Conservation (phyloP, 2,113 vertebrate genomes). For the Zingel zingel region DNA sequence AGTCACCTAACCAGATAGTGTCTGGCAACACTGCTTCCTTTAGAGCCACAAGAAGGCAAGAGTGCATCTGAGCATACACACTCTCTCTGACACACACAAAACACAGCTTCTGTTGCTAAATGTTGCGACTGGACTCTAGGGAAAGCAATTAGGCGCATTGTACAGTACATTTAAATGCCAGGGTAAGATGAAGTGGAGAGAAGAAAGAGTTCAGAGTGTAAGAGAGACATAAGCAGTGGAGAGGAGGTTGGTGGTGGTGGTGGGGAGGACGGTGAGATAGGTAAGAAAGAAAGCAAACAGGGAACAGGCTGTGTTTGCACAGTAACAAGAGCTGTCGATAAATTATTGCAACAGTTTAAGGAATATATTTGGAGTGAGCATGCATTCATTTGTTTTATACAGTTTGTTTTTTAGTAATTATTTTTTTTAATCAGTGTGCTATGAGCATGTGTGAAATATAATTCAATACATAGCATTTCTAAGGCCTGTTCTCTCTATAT, state of each 20-base stretch:
- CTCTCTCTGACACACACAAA: not conserved
- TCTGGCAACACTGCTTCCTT: conserved; percentile 32
- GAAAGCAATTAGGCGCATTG: conserved; percentile 53
- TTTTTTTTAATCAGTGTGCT: not conserved
- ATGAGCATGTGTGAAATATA: conserved; percentile 2
- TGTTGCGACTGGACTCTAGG: conserved; percentile 44
- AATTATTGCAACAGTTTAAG: conserved; percentile 28
- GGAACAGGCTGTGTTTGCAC: conserved; percentile 33
- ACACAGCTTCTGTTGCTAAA: conserved; percentile 13
- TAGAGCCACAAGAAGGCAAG: conserved; percentile 36
- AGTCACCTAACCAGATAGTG: conserved; percentile 61
- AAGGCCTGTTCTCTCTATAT: not conserved
- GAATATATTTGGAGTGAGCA: conserved; percentile 28
- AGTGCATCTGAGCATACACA: conserved; percentile 15
- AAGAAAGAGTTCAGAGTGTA: conserved; percentile 22
- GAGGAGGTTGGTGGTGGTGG: not conserved
- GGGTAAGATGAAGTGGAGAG: conserved; percentile 7
- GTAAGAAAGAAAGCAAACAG: conserved; percentile 48
- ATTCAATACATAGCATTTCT: conserved; percentile 8
- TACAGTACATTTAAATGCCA: conserved; percentile 41
- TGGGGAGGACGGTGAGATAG: not conserved
- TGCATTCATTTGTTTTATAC: conserved; percentile 3
- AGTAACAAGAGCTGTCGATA: conserved; percentile 31
- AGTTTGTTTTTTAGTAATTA: not conserved
- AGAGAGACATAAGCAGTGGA: conserved; percentile 9